These are phyloP conservation scores for Azemiops feae DNA, from an alignment of 2,113 vertebrate species.

Conservation along the genomic window DNA sequence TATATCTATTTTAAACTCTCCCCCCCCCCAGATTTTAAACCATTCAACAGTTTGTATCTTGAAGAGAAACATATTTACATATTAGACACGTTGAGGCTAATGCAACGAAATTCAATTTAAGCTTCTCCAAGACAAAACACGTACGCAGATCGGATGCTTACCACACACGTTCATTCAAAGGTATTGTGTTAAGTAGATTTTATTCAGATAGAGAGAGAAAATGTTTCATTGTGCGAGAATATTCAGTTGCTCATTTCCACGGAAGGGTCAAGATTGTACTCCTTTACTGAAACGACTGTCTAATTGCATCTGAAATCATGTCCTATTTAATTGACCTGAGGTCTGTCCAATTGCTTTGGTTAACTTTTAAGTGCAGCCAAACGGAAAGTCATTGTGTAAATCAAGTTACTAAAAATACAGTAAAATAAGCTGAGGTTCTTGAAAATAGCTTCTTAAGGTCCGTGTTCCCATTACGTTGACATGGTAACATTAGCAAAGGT, in stretches of 20 bases:
- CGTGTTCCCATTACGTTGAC: not conserved
- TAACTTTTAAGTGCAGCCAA: not conserved
- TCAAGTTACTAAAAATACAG: not conserved
- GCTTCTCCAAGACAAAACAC: not conserved
- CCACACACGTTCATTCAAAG: not conserved
- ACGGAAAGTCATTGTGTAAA: not conserved
- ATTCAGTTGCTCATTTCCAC: not conserved
- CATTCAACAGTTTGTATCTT: not conserved
- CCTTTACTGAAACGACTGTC: not conserved
- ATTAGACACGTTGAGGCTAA: constrained; percentile 2
- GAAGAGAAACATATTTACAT: not conserved
- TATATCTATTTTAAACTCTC: constrained; percentile 39
- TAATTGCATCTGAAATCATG: not conserved
- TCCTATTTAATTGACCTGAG: not conserved
- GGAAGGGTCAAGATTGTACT: too few species aligned
- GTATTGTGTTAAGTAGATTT: not conserved
- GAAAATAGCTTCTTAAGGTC: not conserved
- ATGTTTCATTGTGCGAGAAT: not conserved
- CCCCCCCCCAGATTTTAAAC: constrained; percentile 13
- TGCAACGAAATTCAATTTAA: not conserved
- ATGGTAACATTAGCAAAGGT: not conserved
- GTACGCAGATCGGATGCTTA: not conserved
- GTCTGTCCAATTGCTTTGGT: not conserved
- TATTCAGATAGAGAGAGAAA: not conserved
- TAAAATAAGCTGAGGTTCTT: not conserved